These are phyloP conservation scores for Agrotis exclamationis DNA, from an alignment of 2,888 invertebrate species.

Conservation along the genomic window DNA sequence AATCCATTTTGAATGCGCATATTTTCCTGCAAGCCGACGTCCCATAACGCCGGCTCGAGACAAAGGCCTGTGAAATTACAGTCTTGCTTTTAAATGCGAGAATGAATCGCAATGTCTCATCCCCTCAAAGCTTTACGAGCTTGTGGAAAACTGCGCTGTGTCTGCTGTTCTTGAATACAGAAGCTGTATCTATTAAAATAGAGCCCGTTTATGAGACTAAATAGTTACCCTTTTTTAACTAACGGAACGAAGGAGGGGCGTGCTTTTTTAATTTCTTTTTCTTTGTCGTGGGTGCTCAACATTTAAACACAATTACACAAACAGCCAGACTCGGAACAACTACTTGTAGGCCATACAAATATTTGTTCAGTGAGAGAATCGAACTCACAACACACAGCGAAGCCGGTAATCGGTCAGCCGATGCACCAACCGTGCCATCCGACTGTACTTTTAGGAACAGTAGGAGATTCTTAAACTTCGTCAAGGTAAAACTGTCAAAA, in stretches of 20 bases:
- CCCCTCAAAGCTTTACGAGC: conserved; percentile 87
- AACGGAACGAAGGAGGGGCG: neutral
- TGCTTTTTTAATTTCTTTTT: too few relatives aligned
- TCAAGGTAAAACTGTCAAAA: neutral
- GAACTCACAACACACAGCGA: too few relatives aligned
- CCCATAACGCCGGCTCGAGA: conserved; percentile 79
- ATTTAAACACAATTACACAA: too few relatives aligned
- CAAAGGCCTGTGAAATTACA: conserved; percentile 90
- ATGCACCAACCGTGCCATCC: too few relatives aligned
- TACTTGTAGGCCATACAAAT: too few relatives aligned
- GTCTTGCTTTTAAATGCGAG: conserved; percentile 90
- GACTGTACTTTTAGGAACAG: neutral
- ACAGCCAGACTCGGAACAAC: too few relatives aligned
- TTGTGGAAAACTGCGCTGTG: conserved; percentile 75
- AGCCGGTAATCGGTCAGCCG: too few relatives aligned
- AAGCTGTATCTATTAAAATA: conserved; percentile 67
- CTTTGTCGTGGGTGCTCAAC: too few relatives aligned
- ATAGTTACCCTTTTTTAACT: conserved; percentile 32
- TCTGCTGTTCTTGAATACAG: conserved; percentile 77
- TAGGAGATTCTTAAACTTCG: neutral
- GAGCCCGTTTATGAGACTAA: conserved; percentile 30
- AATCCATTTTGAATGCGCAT: conserved; percentile 89
- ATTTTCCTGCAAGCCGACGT: conserved; percentile 83
- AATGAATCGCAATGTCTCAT: conserved; percentile 89
- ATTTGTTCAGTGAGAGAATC: too few relatives aligned